These are phyloP conservation scores for Halictus rubicundus DNA, from an alignment of 1,140 invertebrate genomes.

Conservation along the genomic window DNA sequence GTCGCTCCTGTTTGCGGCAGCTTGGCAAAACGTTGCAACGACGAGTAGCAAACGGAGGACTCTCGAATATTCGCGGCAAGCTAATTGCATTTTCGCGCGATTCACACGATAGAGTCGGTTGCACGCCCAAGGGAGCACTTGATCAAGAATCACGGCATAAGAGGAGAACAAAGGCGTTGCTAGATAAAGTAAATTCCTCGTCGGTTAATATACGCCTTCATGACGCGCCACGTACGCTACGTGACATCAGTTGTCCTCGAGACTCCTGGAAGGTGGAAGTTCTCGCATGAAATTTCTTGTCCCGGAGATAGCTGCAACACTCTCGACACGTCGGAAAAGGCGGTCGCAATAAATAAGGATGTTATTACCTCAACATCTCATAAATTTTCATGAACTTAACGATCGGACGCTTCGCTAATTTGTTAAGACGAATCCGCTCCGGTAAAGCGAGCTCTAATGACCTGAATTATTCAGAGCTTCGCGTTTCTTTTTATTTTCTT, in stretches of 20 bases:
- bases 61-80: neutral
- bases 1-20: too few relatives aligned
- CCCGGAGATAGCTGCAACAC: slow-evolving; percentile 18
- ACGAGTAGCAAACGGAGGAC: neutral
- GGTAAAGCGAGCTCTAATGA: neutral
- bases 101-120: neutral
- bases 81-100: neutral
- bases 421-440: neutral
- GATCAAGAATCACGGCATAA: slow-evolving; percentile 9
- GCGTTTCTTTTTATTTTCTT: too few relatives aligned
- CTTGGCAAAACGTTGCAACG: too few relatives aligned
- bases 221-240: slow-evolving; percentile 23
- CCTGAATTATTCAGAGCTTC: neutral
- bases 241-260: slow-evolving; percentile 36
- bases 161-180: neutral
- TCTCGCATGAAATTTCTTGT: slow-evolving; percentile 50
- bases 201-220: slow-evolving; percentile 28
- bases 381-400: slow-evolving; percentile 27
- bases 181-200: slow-evolving; percentile 51
- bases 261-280: slow-evolving; percentile 27
- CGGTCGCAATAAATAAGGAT: slow-evolving; percentile 35
- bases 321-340: slow-evolving; percentile 27
- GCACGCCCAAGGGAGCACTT: neutral
- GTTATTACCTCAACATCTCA: neutral
- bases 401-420: neutral